These are phyloP conservation scores for Hephaestus fuliginosus DNA, from an alignment of 2,797 vertebrate genomes.

Conservation along the genomic window DNA sequence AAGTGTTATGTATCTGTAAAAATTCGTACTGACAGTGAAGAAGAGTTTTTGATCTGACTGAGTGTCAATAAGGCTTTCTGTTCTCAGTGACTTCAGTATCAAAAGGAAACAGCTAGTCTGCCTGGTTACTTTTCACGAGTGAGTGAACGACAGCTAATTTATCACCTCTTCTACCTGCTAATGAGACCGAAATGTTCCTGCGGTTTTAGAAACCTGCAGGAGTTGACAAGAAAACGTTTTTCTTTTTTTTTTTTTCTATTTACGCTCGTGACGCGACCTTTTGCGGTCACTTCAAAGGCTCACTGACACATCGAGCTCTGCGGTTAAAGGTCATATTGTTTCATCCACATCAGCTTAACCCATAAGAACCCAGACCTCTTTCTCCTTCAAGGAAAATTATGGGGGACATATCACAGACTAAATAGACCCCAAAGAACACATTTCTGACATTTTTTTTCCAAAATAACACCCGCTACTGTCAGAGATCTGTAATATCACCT, in stretches of 20 bases:
- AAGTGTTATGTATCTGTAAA: neutral
- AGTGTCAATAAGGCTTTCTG: neutral
- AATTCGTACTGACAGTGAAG: too few species aligned
- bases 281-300: neutral
- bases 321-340: slow-evolving; percentile 1
- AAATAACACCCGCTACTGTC: too few species aligned
- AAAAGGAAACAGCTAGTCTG: neutral
- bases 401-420: too few species aligned
- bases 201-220: neutral
- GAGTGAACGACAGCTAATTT: neutral
- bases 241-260: neutral
- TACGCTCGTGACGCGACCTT: neutral
- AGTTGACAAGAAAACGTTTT: neutral
- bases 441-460: too few species aligned
- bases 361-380: too few species aligned
- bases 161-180: neutral
- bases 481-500: too few species aligned
- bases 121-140: neutral
- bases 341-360: neutral
- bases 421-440: too few species aligned
- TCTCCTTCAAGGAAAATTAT: too few species aligned
- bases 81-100: neutral
- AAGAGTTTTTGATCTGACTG: neutral
- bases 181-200: neutral
- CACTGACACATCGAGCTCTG: neutral